A percentile compares a stretch with the other conserved stretches of the same genome.
Conservation (phyloP, 1,140 invertebrate species). For the Chelonus insularis region DNA sequence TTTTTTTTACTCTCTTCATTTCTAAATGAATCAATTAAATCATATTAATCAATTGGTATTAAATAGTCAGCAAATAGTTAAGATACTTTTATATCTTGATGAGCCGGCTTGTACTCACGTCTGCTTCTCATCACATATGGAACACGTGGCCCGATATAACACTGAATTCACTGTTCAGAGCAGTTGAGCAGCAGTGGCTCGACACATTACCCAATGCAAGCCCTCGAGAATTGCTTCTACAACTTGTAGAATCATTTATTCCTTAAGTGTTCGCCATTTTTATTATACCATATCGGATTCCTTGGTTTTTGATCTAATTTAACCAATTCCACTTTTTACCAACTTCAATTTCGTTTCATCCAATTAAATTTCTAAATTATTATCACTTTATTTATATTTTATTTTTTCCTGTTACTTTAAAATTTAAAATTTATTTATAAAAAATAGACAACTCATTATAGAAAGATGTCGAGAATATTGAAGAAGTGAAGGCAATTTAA, state of each 20-base stretch:
- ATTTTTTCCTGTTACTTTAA: too few species aligned
- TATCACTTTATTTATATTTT: background rate
- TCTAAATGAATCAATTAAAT: too few species aligned
- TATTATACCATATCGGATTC: background rate
- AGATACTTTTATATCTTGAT: too few species aligned
- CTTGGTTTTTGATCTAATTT: background rate
- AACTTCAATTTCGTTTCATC: background rate
- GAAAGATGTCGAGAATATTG: too few species aligned
- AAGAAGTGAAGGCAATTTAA: too few species aligned
- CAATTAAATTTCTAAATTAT: background rate
- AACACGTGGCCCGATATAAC: slow-evolving; percentile 43
- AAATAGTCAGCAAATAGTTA: too few species aligned
- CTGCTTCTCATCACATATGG: slow-evolving; percentile 45
- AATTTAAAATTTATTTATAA: too few species aligned
- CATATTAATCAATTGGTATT: too few species aligned
- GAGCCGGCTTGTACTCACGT: slow-evolving; percentile 13
- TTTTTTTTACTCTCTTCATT: too few species aligned
- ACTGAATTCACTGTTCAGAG: slow-evolving; percentile 41
- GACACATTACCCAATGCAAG: slow-evolving; percentile 7
- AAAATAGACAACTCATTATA: too few species aligned
- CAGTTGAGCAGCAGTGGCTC: background rate
- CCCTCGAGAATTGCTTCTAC: slow-evolving; percentile 10
- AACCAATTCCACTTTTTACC: background rate
- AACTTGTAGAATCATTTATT: slow-evolving; percentile 12
- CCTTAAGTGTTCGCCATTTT: background rate